Evolutionary conservation across 2,797 vertebrate species (phyloP).

Genomic region (Enteromius mattozi): DNA sequence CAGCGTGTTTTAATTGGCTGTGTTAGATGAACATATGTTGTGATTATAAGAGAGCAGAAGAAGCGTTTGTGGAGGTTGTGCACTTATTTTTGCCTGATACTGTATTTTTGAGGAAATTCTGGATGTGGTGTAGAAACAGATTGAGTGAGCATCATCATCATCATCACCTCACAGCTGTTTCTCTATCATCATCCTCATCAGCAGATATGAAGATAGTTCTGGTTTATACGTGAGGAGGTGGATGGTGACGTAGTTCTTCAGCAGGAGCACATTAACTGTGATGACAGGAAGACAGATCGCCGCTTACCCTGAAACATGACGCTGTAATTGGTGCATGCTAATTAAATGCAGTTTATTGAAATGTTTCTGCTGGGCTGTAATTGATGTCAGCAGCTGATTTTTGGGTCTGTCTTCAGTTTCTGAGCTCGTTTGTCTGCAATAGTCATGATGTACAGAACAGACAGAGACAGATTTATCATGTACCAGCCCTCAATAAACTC

Average conservation of each 20-base stretch:
- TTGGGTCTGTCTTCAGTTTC: neutral
- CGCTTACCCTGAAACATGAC: slow-evolving; percentile 82
- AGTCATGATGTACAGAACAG: neutral
- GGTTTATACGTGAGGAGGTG: neutral
- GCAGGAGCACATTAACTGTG: slow-evolving; percentile 71
- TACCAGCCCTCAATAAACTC: neutral
- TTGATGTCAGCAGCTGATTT: neutral
- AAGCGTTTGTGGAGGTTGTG: neutral
- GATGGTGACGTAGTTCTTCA: neutral
- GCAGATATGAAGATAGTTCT: neutral
- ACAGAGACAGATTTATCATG: neutral
- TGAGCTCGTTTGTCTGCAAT: neutral
- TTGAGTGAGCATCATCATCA: neutral
- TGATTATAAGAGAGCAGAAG: neutral
- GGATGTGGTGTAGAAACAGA: neutral
- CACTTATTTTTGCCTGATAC: neutral
- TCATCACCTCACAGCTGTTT: neutral
- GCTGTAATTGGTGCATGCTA: slow-evolving; percentile 84
- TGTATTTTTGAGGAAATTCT: neutral
- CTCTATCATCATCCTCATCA: neutral
- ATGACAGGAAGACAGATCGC: slow-evolving; percentile 87
- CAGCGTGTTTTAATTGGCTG: slow-evolving; percentile 23
- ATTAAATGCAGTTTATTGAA: slow-evolving; percentile 84
- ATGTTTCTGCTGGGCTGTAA: slow-evolving; percentile 66
- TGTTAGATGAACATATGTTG: slow-evolving; percentile 2